phyloP scores from a whole-genome alignment of 1,140 invertebrate species.

The Aricia agestis region DNA sequence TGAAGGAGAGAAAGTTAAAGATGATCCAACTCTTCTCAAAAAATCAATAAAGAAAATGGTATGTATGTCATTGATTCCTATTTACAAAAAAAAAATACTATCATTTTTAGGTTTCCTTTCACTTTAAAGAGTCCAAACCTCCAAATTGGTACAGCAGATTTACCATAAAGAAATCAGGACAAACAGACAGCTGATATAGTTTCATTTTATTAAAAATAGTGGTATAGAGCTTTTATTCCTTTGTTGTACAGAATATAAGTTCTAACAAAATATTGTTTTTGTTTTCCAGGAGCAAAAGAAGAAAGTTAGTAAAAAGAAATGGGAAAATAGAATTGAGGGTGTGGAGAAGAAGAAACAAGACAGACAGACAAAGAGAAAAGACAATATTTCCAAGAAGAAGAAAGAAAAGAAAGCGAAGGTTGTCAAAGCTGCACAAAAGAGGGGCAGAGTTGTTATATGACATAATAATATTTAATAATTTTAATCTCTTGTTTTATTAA shows the following conservation, averaged over 20 bases:
- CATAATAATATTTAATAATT: conserved; percentile 8
- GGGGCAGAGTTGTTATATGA: conserved; percentile 60
- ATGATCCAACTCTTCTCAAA: conserved; percentile 87
- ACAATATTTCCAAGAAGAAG: conserved; percentile 66
- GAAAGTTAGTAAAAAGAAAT: conserved; percentile 63
- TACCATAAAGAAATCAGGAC: too few species aligned
- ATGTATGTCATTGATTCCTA: conserved; percentile 24
- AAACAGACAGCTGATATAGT: too few species aligned
- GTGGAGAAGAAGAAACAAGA: conserved; percentile 61
- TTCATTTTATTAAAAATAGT: too few species aligned
- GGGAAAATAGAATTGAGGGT: conserved; percentile 56
- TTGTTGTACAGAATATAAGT: too few species aligned
- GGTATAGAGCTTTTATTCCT: too few species aligned
- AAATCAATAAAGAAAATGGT: conserved; percentile 84
- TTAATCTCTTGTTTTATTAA: background rate
- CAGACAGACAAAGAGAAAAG: conserved; percentile 58
- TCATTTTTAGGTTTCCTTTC: background rate
- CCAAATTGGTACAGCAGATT: background rate
- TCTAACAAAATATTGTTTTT: background rate
- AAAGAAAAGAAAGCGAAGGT: conserved; percentile 67
- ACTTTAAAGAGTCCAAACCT: too few species aligned
- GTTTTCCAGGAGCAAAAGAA: conserved; percentile 63
- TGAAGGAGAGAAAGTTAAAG: conserved; percentile 88
- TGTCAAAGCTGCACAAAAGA: conserved; percentile 56
- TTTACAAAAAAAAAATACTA: too few species aligned